Base-by-base conservation (phyloP, 2,113 vertebrate species). In the Elachura formosa region DNA sequence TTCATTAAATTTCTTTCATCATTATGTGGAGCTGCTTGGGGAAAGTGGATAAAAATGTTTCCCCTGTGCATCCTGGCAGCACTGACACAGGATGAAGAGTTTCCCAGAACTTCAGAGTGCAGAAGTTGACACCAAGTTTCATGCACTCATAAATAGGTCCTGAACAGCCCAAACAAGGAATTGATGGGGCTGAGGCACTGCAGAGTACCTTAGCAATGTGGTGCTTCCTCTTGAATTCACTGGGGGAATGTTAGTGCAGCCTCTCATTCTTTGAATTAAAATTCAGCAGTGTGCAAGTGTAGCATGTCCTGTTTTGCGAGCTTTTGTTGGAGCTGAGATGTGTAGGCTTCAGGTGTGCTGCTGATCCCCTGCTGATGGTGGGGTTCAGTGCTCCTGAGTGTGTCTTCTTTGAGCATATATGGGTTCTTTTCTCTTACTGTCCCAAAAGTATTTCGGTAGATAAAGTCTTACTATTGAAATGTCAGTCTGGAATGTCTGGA, bases 1-100 rank as follows among this genome's bases (percentile, higher is more conserved):
- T 95, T 91, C 31, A 90, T 96, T 91, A 79, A 16, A 29, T 48
- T 78, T 87, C 76, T 95, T 93, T 94, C 67, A 96, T 94, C 72
- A 46, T 77, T 2, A 2, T 83, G 62, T 83, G 62, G 69, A 83
- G 33, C 24, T 94, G 54, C 77, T 69, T 79, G 46, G 62, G 66
- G 82, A 91, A 80, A 18, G 55, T 77, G 63, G 71, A 69, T 94
- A 71, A 85, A 89, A 87, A 93, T 38, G 7, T 82, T 91, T 80
- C 13, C 26, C 41, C 23, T 0, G 0, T 93, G 31, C n/a, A 20
- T 91, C n/a, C 58, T 54, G 33, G 58, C 74, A 76, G 29, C n/a
- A 31, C 46, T 71, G 46, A 54, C 46, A 66, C 24, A 43, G 28
- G 31, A 54, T 67, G 51, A 84, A 90, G 66, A 58, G 63, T 83